A percentile compares a stretch with the other conserved stretches of the same genome.
These are phyloP conservation scores for Anoplophora glabripennis DNA, from an alignment of 1,140 invertebrate genomes.

Conservation along the genomic window DNA sequence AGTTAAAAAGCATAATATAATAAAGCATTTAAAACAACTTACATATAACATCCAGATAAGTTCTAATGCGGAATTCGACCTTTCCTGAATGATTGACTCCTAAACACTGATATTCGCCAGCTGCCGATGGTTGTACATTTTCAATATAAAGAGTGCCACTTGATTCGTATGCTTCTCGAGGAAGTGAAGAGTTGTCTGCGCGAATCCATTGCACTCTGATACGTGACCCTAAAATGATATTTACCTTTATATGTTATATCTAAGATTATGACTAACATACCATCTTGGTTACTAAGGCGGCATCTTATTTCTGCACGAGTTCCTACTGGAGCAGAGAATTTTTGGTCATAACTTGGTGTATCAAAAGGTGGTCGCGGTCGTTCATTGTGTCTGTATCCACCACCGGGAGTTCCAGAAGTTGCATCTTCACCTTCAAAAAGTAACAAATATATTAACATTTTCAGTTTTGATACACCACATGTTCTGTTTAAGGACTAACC, in stretches of 20 bases:
- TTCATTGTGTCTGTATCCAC: slow-evolving; percentile 9
- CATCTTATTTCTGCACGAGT: slow-evolving; percentile 66
- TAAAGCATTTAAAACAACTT: no score
- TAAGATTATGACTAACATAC: background rate
- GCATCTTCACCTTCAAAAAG: slow-evolving; percentile 38
- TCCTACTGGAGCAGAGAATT: slow-evolving; percentile 58
- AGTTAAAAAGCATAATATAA: no score
- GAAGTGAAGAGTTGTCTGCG: slow-evolving; percentile 59
- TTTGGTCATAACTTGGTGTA: slow-evolving; percentile 25
- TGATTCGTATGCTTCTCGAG: slow-evolving; percentile 56
- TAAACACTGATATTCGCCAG: slow-evolving; percentile 77
- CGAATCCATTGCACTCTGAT: slow-evolving; percentile 63
- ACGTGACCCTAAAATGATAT: slow-evolving; percentile 6
- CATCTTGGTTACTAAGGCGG: slow-evolving; percentile 39
- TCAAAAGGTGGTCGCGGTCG: slow-evolving; percentile 6
- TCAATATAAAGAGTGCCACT: slow-evolving; percentile 63
- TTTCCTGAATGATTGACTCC: slow-evolving; percentile 46
- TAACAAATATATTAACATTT: slow-evolving; percentile 7
- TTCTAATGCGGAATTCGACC: slow-evolving; percentile 28
- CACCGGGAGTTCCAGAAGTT: slow-evolving; percentile 8
- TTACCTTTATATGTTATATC: background rate
- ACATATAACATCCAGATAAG: slow-evolving; percentile 36
- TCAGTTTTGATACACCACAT: no score
- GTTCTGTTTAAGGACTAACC: no score
- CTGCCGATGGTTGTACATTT: slow-evolving; percentile 61